phyloP scores from a whole-genome alignment of 30 jellyfish, hydroid and myxozoan species.

The Hydractinia symbiolongicarpus region DNA sequence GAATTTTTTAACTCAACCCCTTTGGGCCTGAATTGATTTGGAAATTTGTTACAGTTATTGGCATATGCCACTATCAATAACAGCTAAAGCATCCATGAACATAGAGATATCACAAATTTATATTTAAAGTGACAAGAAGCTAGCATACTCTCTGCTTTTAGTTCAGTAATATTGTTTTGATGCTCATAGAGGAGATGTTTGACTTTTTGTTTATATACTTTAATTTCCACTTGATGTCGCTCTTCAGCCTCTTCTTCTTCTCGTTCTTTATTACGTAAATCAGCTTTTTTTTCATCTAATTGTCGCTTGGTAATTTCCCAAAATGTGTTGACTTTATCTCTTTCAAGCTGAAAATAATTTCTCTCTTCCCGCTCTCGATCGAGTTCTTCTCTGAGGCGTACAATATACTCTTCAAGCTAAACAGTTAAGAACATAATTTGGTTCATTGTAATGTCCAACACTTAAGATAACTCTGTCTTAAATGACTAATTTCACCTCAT shows the following conservation, averaged over 20 bases:
- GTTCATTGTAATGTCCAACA: too few species aligned
- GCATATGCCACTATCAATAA: too few species aligned
- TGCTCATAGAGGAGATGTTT: conserved; percentile 90
- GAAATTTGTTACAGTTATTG: too few species aligned
- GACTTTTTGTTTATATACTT: conserved; percentile 92
- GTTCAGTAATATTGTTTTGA: conserved; percentile 85
- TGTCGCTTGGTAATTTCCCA: conserved; percentile 96
- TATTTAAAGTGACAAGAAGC: too few species aligned
- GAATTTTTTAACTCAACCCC: too few species aligned
- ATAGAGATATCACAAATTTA: too few species aligned
- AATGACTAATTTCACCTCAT: too few species aligned
- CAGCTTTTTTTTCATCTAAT: conserved; percentile 80
- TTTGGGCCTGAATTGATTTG: too few species aligned
- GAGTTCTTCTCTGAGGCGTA: conserved; percentile 84
- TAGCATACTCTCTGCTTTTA: conserved; percentile 81
- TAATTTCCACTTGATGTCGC: conserved; percentile 95
- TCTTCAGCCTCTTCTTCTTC: conserved; percentile 97
- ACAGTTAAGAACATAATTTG: background rate
- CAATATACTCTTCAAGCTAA: conserved; percentile 91
- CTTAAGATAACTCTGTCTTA: too few species aligned
- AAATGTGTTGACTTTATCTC: conserved; percentile 94
- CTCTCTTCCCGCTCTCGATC: conserved; percentile 96
- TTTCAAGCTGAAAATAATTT: conserved; percentile 81
- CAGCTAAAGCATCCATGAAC: too few species aligned
- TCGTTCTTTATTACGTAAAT: conserved; percentile 78